Conservation (phyloP, 2,888 invertebrate genomes). For the Dimorphilus gyrociliatus region DNA sequence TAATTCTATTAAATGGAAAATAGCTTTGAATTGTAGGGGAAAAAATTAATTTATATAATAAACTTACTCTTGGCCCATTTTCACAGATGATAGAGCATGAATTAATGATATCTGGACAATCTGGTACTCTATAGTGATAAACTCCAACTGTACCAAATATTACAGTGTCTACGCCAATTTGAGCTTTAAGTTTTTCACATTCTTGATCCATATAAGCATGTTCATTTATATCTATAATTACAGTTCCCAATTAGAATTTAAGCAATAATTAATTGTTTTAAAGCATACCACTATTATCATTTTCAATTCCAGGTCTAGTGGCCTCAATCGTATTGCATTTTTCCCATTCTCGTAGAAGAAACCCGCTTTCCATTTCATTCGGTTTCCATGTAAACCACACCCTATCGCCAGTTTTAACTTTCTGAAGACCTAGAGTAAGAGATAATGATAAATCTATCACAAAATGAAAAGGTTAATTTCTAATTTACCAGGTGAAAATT, state of each 20-base stretch:
- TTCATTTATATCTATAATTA: constrained; percentile 9
- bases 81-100: constrained; percentile 30
- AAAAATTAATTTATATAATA: no score
- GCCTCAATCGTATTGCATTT: constrained; percentile 23
- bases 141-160: constrained; percentile 28
- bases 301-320: constrained; percentile 12
- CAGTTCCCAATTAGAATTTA: constrained; percentile 1
- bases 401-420: constrained; percentile 30
- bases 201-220: constrained; percentile 20
- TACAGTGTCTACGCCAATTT: constrained; percentile 22
- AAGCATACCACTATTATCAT: constrained; percentile 6
- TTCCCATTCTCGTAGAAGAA: constrained; percentile 25
- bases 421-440: constrained; percentile 11
- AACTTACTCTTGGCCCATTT: constrained; percentile 29
- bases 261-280: background rate
- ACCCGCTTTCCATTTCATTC: constrained; percentile 18
- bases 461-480: no score
- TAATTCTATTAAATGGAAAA: constrained; percentile 24
- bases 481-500: constrained; percentile 30
- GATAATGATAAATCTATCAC: background rate
- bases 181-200: constrained; percentile 17
- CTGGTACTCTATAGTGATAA: constrained; percentile 27
- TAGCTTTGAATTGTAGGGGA: background rate
- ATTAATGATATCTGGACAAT: constrained; percentile 17
- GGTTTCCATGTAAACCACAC: constrained; percentile 35